Conservation (phyloP, 2,113 vertebrate species). For the Protobothrops mucrosquamatus region DNA sequence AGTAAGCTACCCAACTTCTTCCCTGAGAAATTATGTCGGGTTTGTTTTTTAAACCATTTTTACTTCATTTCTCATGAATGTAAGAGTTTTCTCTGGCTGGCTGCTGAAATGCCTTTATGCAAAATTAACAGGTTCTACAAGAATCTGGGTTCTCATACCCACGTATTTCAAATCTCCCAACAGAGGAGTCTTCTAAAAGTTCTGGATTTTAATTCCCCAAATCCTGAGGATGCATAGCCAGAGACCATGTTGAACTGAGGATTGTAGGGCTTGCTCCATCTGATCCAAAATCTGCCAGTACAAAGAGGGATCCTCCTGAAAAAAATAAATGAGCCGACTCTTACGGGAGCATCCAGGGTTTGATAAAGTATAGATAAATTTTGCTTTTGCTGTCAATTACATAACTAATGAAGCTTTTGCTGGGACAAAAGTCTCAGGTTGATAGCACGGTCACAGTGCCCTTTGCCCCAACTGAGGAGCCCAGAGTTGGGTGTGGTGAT, state of each 20-base stretch:
- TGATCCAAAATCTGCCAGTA: neutral
- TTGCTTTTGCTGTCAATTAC: neutral
- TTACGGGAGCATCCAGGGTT: neutral
- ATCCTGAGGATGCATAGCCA: neutral
- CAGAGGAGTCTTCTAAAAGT: neutral
- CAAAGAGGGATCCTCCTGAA: neutral
- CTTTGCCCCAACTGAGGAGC: constrained; percentile 4
- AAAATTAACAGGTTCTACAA: neutral
- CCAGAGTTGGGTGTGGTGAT: neutral
- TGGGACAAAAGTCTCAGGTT: neutral
- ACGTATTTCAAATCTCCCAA: neutral
- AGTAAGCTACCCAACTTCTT: neutral
- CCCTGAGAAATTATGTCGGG: neutral
- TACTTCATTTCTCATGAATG: neutral
- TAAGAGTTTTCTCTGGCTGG: neutral
- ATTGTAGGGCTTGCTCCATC: neutral
- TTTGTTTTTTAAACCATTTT: neutral
- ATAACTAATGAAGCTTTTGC: neutral
- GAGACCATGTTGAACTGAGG: neutral
- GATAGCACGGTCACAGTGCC: neutral
- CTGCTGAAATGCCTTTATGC: neutral
- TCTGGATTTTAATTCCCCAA: neutral
- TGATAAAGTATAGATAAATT: neutral
- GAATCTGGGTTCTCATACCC: neutral
- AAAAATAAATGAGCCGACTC: neutral